phyloP scores from a whole-genome alignment of 2,113 vertebrate genomes.

The Melanerpes aurifrons region DNA sequence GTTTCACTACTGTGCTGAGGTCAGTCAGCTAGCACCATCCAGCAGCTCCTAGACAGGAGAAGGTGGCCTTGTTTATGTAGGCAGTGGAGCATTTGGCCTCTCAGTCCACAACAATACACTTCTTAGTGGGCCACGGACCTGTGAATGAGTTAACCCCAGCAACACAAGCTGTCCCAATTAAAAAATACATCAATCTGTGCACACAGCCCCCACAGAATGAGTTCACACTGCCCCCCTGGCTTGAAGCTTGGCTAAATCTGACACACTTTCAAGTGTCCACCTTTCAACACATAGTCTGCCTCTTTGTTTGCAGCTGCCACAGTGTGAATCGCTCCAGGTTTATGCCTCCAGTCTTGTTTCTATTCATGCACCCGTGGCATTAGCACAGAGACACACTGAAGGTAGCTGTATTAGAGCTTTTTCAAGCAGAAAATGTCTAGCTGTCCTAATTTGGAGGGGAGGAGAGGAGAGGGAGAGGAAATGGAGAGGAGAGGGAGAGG shows the following conservation, averaged over 20 bases:
- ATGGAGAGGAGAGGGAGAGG: no score
- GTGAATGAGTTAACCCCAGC: background rate
- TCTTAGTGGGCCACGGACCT: background rate
- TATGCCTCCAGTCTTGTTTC: background rate
- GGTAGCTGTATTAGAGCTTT: background rate
- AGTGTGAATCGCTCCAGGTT: conserved; percentile 2
- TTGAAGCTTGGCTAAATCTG: background rate
- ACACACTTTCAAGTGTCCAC: background rate
- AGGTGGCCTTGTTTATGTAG: background rate
- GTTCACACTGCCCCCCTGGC: background rate
- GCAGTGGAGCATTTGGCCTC: background rate
- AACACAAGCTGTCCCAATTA: conserved; percentile 18
- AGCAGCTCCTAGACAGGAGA: background rate
- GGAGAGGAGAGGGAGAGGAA: no score
- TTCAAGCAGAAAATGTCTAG: conserved; percentile 40
- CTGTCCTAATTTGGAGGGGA: background rate
- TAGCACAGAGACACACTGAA: background rate
- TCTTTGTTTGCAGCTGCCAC: conserved; percentile 58
- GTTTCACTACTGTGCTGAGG: background rate
- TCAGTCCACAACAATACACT: fast-evolving
- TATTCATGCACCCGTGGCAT: background rate
- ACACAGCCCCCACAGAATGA: background rate
- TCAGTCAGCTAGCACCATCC: fast-evolving
- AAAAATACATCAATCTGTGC: background rate
- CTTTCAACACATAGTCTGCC: background rate